Evolutionary conservation across 2,113 vertebrate genomes (phyloP), one percentile per base, ranked within the genome.

Genomic region (Perca flavescens): DNA sequence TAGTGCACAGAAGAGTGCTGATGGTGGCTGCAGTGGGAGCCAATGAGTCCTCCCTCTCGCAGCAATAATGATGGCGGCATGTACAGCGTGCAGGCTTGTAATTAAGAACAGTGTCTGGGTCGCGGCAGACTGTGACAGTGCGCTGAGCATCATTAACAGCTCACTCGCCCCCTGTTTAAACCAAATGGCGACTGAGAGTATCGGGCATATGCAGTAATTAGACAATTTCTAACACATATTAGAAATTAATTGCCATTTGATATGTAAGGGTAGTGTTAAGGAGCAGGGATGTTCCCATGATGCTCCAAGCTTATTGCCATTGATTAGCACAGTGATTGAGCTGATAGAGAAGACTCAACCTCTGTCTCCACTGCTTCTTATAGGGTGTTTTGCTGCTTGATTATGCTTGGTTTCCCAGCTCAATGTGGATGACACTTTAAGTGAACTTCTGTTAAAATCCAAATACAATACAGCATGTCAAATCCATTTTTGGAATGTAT

Each of bases 241-340:
- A 88, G 80, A 60, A 83, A 92, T 94, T 84, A 94, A 94, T 91
- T 94, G 79, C 84, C 72, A 83, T 87, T 91, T 89, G 83, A 89
- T 91, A 90, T 89, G 69, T 81, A 88, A 80, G 79, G 83, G 79
- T 86, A 52, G 86, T 84, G 87, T 91, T 86, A 88, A 90, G 67
- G 58, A 80, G 88, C 40, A 53, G 74, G 63, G 86, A 72, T 80
- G 81, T 61, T 79, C 73, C 80, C 3, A 16, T 65, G 21, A 73
- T 80, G 83, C 60, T 65, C 77, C 70, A 74, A 80, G 80, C 85
- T 86, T 54, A 89, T 82, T 85, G 62, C 72, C 82, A 90, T 71
- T 88, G 89, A 93, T 89, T 90, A 80, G 63, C 80, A 81, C 76
- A 84, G 76, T 71, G 57, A 83, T 65, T 84, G 63, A 88, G 73